phyloP scores from a whole-genome alignment of 2,888 invertebrate genomes.

The Pyrgus malvae region DNA sequence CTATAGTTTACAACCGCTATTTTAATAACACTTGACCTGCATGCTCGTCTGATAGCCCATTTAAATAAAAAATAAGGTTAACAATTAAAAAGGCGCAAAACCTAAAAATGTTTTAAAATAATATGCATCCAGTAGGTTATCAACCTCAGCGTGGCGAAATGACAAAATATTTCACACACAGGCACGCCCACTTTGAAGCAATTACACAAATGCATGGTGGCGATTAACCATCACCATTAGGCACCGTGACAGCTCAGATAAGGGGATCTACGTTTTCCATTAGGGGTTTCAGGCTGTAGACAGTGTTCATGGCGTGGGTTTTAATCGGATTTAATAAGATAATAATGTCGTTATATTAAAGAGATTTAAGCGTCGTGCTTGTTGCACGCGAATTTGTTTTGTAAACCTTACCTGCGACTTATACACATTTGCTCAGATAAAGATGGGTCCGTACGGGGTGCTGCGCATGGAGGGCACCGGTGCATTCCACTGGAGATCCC shows the following conservation, averaged over 20 bases:
- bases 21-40: too few species aligned
- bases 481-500: too few species aligned
- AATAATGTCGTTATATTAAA: conserved; percentile 7
- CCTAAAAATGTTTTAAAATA: too few species aligned
- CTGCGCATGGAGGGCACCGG: too few species aligned
- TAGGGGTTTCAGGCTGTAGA: conserved; percentile 2
- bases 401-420: too few species aligned
- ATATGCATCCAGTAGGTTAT: too few species aligned
- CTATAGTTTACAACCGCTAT: too few species aligned
- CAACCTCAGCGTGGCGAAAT: conserved; percentile 15
- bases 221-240: conserved; percentile 13
- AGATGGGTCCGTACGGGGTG: too few species aligned
- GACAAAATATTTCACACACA: conserved; percentile 23
- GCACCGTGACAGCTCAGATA: conserved; percentile 20
- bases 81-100: too few species aligned
- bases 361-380: background rate
- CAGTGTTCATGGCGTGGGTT: background rate
- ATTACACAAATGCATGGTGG: conserved; percentile 21
- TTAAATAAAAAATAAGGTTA: too few species aligned
- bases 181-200: conserved; percentile 18
- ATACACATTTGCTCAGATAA: too few species aligned
- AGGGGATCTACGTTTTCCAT: conserved; percentile 22
- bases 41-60: too few species aligned
- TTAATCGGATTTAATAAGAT: background rate
- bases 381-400: background rate